A percentile compares a stretch with the other conserved stretches of the same genome.
Conservation (phyloP, 2,113 vertebrate species). For the Barnardius zonarius region DNA sequence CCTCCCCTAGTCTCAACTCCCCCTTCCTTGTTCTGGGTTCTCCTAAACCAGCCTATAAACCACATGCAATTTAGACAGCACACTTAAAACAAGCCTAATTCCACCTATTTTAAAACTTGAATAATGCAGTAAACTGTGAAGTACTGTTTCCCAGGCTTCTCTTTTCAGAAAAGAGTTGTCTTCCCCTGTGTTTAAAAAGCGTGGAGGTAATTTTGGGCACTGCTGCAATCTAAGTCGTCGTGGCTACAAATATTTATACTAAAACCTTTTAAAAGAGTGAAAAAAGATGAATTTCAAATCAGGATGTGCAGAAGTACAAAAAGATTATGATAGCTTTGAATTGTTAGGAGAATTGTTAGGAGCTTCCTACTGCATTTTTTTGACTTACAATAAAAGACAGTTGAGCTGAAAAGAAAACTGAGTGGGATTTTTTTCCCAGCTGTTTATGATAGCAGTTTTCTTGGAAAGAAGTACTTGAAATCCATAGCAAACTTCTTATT, state of each 20-base stretch:
- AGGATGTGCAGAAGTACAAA: not conserved
- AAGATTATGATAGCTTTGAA: not conserved
- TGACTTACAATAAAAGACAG: not conserved
- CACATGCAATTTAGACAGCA: not conserved
- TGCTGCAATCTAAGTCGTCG: not conserved
- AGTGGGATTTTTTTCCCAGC: not conserved
- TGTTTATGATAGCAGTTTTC: constrained; percentile 17
- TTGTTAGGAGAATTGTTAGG: not conserved
- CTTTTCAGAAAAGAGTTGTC: not conserved
- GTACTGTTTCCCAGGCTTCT: not conserved
- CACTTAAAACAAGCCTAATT: not conserved
- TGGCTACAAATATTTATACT: constrained; percentile 44
- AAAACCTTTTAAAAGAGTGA: constrained; percentile 30
- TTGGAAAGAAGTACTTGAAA: constrained; percentile 26
- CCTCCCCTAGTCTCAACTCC: not conserved
- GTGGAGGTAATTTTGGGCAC: constrained; percentile 1
- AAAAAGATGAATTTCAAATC: constrained; percentile 23
- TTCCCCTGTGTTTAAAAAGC: not conserved
- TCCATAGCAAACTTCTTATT: not conserved
- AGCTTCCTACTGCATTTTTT: not conserved
- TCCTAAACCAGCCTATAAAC: not conserved
- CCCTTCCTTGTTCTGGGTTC: not conserved
- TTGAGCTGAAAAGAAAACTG: not conserved
- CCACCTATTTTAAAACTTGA: not conserved
- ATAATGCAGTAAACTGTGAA: not conserved